These are phyloP conservation scores for Atherinosoma microstoma DNA, from an alignment of 2,797 vertebrate genomes.

Conservation along the genomic window DNA sequence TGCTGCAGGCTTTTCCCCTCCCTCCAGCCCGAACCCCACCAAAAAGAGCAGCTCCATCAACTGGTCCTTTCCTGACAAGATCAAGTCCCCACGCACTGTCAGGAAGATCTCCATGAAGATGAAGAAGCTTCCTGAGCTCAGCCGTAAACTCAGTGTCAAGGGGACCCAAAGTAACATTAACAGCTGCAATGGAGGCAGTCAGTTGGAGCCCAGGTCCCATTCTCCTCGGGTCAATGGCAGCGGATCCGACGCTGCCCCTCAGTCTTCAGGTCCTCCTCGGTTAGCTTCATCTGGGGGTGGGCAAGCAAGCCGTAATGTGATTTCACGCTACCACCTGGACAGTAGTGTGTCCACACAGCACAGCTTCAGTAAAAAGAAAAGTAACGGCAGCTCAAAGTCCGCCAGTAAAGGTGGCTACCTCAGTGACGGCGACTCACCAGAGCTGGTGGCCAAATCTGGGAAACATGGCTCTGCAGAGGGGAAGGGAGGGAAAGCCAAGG, in stretches of 20 bases:
- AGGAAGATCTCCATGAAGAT: constrained; percentile 99
- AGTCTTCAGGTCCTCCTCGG: constrained; percentile 75
- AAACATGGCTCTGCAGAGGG: constrained; percentile 86
- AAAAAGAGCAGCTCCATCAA: constrained; percentile 94
- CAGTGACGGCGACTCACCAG: constrained; percentile 96
- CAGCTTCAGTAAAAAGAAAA: constrained; percentile 90
- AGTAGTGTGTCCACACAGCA: constrained; percentile 93
- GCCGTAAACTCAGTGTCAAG: constrained; percentile 93
- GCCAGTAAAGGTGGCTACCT: constrained; percentile 96
- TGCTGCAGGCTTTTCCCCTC: constrained; percentile 86
- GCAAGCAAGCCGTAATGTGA: constrained; percentile 90
- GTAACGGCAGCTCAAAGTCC: constrained; percentile 86
- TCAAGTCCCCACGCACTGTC: constrained; percentile 96
- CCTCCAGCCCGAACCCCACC: constrained; percentile 90
- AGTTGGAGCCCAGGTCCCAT: constrained; percentile 66
- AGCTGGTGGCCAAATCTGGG: constrained; percentile 92
- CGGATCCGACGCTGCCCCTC: constrained; percentile 77
- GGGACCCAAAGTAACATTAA: constrained; percentile 84
- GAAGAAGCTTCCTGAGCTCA: constrained; percentile 97
- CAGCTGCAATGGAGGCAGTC: constrained; percentile 47
- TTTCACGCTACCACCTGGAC: constrained; percentile 97
- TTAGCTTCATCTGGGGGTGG: constrained; percentile 80
- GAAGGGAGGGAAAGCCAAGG: constrained; percentile 87
- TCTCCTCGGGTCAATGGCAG: constrained; percentile 58
- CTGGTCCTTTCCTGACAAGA: constrained; percentile 98